A percentile compares a stretch with the other conserved stretches of the same genome.
phyloP scores from a whole-genome alignment of 92 coral and sea anemone species.

The Scolanthus callimorphus region DNA sequence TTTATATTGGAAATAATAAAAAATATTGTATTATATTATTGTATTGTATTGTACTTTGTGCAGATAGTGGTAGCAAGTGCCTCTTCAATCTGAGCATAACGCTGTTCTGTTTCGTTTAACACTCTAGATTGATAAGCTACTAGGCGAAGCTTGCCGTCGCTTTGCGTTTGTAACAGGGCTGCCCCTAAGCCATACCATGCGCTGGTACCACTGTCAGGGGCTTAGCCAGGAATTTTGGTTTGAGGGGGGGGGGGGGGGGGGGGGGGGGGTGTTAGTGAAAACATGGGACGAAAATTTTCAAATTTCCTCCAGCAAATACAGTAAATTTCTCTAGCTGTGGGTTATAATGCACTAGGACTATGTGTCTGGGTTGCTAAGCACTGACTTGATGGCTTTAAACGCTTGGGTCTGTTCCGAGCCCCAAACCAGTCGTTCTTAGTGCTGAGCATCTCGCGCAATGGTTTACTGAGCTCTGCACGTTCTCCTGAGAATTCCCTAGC shows the following conservation, averaged over 20 bases:
- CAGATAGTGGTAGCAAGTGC: conserved; percentile 3
- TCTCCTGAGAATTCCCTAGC: conserved; percentile 22
- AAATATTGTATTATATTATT: too few species aligned
- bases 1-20: too few species aligned
- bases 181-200: conserved; percentile 44
- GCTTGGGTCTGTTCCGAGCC: conserved; percentile 22
- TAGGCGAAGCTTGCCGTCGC: conserved; percentile 23
- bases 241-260: too few species aligned
- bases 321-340: conserved; percentile 19
- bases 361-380: conserved; percentile 17
- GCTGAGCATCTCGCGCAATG: conserved; percentile 16
- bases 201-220: conserved; percentile 24
- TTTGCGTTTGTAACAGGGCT: conserved; percentile 18
- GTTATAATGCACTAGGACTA: conserved; percentile 23
- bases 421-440: conserved; percentile 29
- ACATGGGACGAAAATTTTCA: too few species aligned
- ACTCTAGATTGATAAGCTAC: conserved; percentile 41
- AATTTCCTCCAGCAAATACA: too few species aligned
- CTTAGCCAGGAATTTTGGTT: too few species aligned
- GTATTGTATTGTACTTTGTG: too few species aligned
- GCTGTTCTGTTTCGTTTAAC: conserved; percentile 14
- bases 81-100: conserved; percentile 14
- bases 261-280: too few species aligned
- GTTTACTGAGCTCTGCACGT: conserved; percentile 17
- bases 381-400: conserved; percentile 16